Conservation (phyloP, 2,797 vertebrate species). For the Pantherophis alleghaniensis region DNA sequence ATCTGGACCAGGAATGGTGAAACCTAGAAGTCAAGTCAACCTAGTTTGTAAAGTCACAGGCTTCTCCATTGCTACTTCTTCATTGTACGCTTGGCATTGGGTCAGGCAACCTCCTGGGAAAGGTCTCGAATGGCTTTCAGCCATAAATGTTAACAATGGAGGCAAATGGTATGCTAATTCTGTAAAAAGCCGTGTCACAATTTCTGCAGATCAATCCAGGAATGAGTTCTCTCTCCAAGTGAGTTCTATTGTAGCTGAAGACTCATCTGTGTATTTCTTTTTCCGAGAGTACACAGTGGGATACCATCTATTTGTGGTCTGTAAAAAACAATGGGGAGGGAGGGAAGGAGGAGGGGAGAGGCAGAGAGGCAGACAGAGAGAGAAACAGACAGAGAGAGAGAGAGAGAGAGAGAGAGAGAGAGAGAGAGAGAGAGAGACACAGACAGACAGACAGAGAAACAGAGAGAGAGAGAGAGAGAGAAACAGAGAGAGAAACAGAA, state of each 20-base stretch:
- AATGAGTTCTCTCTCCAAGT: not conserved
- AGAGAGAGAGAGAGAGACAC: too few species aligned
- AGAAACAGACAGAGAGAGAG: too few species aligned
- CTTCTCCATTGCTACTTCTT: not conserved
- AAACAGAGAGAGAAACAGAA: too few species aligned
- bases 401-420: too few species aligned
- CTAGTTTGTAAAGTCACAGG: slow-evolving; percentile 7
- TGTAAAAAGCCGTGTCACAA: not conserved
- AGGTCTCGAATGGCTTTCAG: not conserved
- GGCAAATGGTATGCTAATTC: not conserved
- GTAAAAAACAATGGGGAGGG: not conserved
- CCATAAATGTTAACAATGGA: not conserved
- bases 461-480: too few species aligned
- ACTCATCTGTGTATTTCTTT: slow-evolving; percentile 7
- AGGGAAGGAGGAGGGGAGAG: too few species aligned
- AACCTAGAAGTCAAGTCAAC: not conserved
- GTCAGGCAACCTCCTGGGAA: not conserved
- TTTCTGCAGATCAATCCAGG: not conserved
- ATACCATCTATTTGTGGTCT: not conserved
- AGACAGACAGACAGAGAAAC: too few species aligned
- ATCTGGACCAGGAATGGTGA: not conserved
- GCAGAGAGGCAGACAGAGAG: too few species aligned
- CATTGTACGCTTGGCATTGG: not conserved
- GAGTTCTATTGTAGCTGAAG: not conserved
- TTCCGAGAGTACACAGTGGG: not conserved